Percentiles rank a stretch among this genome's conserved stretches.
These are phyloP conservation scores for Diplolepis rosae DNA, from an alignment of 2,888 invertebrate species.

Conservation along the genomic window DNA sequence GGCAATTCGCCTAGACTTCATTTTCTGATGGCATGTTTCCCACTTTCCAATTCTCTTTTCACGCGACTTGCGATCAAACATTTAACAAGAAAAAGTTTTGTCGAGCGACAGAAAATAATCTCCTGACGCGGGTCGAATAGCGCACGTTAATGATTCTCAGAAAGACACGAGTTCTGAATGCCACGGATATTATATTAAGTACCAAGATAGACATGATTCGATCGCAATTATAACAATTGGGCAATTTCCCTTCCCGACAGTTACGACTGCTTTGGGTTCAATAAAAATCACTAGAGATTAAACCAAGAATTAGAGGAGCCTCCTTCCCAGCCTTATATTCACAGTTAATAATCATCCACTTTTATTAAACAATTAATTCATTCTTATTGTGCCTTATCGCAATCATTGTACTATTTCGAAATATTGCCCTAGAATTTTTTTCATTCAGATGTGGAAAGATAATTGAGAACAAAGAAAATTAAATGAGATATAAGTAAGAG, in stretches of 20 bases:
- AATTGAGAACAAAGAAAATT: too few species aligned
- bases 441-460: too few species aligned
- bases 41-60: not conserved
- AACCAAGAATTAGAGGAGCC: not conserved
- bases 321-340: not conserved
- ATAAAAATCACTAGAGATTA: conserved; percentile 27
- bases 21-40: not conserved
- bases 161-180: conserved; percentile 21
- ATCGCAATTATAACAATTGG: conserved; percentile 31
- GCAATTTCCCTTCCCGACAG: conserved; percentile 25
- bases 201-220: conserved; percentile 26
- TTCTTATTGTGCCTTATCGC: too few species aligned
- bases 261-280: not conserved
- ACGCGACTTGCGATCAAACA: not conserved
- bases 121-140: conserved; percentile 15
- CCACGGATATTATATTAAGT: conserved; percentile 26
- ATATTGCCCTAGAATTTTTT: too few species aligned
- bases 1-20: not conserved
- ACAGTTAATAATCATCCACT: not conserved
- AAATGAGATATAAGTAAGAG: too few species aligned
- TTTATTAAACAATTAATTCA: not conserved
- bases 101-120: conserved; percentile 23
- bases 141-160: conserved; percentile 29
- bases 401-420: too few species aligned
- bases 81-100: not conserved